Conservation (phyloP, 2,888 invertebrate genomes). For the Oegoconia quadripuncta region DNA sequence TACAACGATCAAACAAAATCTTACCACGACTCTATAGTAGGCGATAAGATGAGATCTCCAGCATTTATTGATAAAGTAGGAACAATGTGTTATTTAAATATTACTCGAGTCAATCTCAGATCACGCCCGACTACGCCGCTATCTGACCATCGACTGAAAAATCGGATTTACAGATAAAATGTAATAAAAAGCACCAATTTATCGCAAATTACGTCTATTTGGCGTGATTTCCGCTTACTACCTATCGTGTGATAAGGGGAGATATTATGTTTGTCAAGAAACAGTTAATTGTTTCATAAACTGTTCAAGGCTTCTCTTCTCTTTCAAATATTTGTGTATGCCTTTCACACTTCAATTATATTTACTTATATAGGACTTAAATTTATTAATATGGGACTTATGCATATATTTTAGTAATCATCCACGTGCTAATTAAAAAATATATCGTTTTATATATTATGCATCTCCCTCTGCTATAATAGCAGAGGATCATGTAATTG, state of each 20-base stretch:
- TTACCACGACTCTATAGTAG: slow-evolving; percentile 18
- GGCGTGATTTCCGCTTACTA: slow-evolving; percentile 56
- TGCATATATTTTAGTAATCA: too few relatives aligned
- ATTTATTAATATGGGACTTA: too few relatives aligned
- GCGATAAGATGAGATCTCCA: slow-evolving; percentile 19
- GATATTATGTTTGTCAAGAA: too few relatives aligned
- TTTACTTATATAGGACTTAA: too few relatives aligned
- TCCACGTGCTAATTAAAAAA: too few relatives aligned
- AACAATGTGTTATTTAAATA: slow-evolving; percentile 8
- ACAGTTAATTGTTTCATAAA: too few relatives aligned
- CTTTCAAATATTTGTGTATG: too few relatives aligned
- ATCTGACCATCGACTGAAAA: slow-evolving; percentile 72
- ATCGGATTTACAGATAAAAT: slow-evolving; percentile 61
- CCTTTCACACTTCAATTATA: too few relatives aligned
- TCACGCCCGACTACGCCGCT: slow-evolving; percentile 60
- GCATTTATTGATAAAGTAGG: slow-evolving; percentile 3
- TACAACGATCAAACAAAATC: slow-evolving; percentile 11
- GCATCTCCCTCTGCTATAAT: too few relatives aligned
- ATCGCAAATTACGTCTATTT: slow-evolving; percentile 69
- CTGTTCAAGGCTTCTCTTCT: too few relatives aligned
- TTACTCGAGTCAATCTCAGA: slow-evolving; percentile 13
- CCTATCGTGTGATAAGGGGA: slow-evolving; percentile 45
- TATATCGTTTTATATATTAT: too few relatives aligned
- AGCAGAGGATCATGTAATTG: too few relatives aligned
- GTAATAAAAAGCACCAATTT: slow-evolving; percentile 59